phyloP scores from a whole-genome alignment of 92 coral and sea anemone genomes.

The Hydrozoanthus gracilis region DNA sequence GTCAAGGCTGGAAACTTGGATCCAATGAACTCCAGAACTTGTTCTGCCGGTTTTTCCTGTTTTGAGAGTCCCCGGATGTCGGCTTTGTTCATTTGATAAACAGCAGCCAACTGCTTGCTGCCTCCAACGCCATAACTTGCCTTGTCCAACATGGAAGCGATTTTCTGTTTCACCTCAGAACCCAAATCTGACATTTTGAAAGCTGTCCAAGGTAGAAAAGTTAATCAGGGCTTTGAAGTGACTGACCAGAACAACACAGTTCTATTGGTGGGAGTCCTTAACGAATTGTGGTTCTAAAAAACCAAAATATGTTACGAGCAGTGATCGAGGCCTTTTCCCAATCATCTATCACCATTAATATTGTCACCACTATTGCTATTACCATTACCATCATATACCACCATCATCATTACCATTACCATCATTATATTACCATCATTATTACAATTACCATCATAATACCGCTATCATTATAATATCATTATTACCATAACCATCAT shows the following conservation, averaged over 20 bases:
- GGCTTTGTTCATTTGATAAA: slow-evolving; percentile 21
- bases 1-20: slow-evolving; percentile 22
- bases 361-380: not conserved
- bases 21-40: slow-evolving; percentile 4
- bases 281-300: no score
- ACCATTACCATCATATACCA: not conserved
- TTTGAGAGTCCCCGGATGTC: slow-evolving; percentile 16
- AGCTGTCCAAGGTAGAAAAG: not conserved
- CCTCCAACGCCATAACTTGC: slow-evolving; percentile 30
- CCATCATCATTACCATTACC: not conserved
- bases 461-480: no score
- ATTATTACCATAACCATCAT: no score
- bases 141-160: slow-evolving; percentile 7
- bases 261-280: not conserved
- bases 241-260: not conserved
- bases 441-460: no score
- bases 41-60: slow-evolving; percentile 20
- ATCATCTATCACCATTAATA: not conserved
- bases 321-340: not conserved
- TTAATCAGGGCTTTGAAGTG: no score
- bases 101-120: slow-evolving; percentile 8
- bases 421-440: no score
- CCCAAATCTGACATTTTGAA: slow-evolving; percentile 33
- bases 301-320: not conserved
- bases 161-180: slow-evolving; percentile 1